Evolutionary conservation across 2,797 vertebrate species (phyloP), one percentile per base, ranked within the genome.

Genomic region (Sebastolobus altivelis): DNA sequence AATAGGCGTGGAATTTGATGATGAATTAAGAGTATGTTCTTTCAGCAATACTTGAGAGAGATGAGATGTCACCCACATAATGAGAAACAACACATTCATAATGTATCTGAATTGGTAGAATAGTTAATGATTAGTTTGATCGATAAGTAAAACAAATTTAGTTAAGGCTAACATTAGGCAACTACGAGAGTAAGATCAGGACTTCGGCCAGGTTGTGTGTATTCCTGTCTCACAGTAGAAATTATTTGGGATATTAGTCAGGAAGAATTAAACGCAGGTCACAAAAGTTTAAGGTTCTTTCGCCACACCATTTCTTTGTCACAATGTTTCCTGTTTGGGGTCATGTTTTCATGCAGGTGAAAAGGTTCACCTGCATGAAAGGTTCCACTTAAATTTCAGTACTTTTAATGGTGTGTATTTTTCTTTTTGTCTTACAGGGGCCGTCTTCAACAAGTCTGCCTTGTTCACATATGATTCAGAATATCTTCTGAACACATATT

Each of bases 401-500:
- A 8, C 3, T 37, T 54, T 20, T 13, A 9, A 35, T 40, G 4
- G 0, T 33, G 43, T 72, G 5, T 60, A 0, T 54, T 1, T 38
- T 52, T 65, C 3, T 75, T 76, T 58, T 33, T 88, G 4, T 91
- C 37, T 85, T 73, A 1, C 90, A 99, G 98, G 98, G 98, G 94
- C 96, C 0, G 71, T 98, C 72, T 49, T 79, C 60, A 97, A 96
- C 4, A 10, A 80, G 11, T 97, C 95, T 2, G 96, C 98, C 12
- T 94, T 99, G 80, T 97, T 99, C 81, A 98, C 98, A 3, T 99
- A 99, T 0, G 98, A 99, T 89, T 96, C 96, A 0, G 37, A 81
- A 25, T 77, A 81, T 54, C 92, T 99, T 79, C 70, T 97, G 86
- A 81, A 96, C 8, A 88, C 88, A 52, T 99, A 96, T 86, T 86